phyloP scores from a whole-genome alignment of 1,140 invertebrate species.

The Nephila pilipes region DNA sequence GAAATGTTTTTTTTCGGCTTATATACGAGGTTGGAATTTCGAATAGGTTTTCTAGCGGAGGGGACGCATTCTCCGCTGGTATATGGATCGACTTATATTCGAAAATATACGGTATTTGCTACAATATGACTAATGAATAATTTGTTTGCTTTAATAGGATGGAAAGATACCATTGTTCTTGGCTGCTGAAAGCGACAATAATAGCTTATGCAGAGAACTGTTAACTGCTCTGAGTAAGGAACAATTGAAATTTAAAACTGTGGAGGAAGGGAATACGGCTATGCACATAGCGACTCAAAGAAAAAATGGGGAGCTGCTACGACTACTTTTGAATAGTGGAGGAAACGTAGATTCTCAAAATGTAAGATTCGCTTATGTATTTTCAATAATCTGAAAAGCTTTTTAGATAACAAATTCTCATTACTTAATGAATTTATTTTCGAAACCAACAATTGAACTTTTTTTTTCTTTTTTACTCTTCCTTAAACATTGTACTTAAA shows the following conservation, averaged over 20 bases:
- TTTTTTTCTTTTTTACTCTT: too few species aligned
- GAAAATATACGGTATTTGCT: too few species aligned
- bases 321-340: constrained; percentile 94
- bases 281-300: constrained; percentile 94
- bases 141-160: constrained; percentile 84
- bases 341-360: constrained; percentile 95
- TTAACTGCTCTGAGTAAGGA: constrained; percentile 87
- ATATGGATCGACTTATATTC: too few species aligned
- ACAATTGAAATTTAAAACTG: constrained; percentile 80
- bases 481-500: too few species aligned
- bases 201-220: constrained; percentile 94
- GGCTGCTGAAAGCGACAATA: constrained; percentile 95
- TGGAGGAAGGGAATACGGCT: constrained; percentile 87
- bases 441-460: too few species aligned
- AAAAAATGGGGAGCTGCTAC: constrained; percentile 94
- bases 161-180: constrained; percentile 96
- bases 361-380: constrained; percentile 82
- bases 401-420: too few species aligned
- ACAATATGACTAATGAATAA: neutral
- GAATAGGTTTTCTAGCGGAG: too few species aligned
- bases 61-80: too few species aligned
- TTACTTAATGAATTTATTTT: too few species aligned
- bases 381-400: neutral
- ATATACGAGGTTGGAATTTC: too few species aligned
- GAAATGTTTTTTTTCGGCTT: too few species aligned